Evolutionary conservation across 1,140 invertebrate species (phyloP), one percentile per base, ranked within the genome.

Genomic region (Proctacanthus coquilletti): DNA sequence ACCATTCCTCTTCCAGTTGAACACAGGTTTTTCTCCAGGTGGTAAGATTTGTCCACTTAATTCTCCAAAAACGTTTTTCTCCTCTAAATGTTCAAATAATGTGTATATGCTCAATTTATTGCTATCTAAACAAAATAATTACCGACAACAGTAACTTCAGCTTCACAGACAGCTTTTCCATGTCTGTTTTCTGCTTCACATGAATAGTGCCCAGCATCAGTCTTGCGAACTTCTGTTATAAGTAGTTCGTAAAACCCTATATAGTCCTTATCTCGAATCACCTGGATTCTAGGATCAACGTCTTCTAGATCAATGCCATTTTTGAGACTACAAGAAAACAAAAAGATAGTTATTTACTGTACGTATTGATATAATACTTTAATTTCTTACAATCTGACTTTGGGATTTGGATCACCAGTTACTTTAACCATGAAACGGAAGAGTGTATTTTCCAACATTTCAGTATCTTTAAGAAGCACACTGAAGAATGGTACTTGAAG

Each of bases 1-100:
- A 2, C 91, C 92, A 61, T 95, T 88, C 42, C 84, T 75, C 42
- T 85, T 80, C 92, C 92, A 97, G 34, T 72, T 69, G 59, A 95
- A 94, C 18, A 75, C 68, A 0, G 88, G 75, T 45, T 82, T 81
- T 53, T 81, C 76, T 9, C 84, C 82, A 20, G 78, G 74, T 34
- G 77, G 70, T 4, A 82, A 56, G 20, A 81, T 62, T 18, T 72
- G 70, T 43, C 75, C 70, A 17, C 65, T 68, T 21, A 84, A 53
- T 11, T 82, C 79, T 9, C 74, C 72, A 53, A 86, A 88, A 1
- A 88, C 70, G 40, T 79, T 74, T 53, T 84, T 86, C 34, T 85
- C 81, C 53, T 84, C 84, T 69, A 43, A 9, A 45, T n/a, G n/a
- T n/a, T n/a, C n/a, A 20, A 21, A 43, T 25, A 18, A 25, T 14